Evolutionary conservation across 2,888 invertebrate species (phyloP).

Genomic region (Drosophila flavopinicola): DNA sequence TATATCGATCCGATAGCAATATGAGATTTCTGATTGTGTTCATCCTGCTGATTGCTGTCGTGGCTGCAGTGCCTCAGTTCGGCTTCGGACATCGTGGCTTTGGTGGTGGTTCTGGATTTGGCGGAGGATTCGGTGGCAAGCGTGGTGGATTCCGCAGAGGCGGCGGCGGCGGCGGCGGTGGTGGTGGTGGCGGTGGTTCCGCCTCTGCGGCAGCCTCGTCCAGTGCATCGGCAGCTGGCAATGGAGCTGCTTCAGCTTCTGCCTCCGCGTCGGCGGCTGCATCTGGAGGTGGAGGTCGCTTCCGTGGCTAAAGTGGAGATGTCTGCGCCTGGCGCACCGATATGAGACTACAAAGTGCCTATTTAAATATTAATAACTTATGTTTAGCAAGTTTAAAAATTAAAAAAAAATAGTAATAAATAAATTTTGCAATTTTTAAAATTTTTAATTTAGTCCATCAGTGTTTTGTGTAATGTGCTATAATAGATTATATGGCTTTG

Average conservation of each 20-base stretch:
- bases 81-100: background rate
- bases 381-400: conserved; percentile 11
- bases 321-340: background rate
- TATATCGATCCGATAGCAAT: conserved; percentile 11
- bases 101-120: conserved; percentile 19
- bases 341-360: conserved; percentile 11
- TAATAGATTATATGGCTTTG: too few species aligned
- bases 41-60: conserved; percentile 68
- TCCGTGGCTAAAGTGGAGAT: conserved; percentile 25
- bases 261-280: conserved; percentile 26
- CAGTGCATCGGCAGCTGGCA: conserved; percentile 25
- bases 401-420: background rate
- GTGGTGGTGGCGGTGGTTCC: conserved; percentile 24
- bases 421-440: background rate
- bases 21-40: conserved; percentile 78
- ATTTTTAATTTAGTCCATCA: too few species aligned
- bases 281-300: conserved; percentile 21
- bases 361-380: background rate
- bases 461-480: too few species aligned
- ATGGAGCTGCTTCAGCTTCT: conserved; percentile 27
- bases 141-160: conserved; percentile 8
- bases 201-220: conserved; percentile 36
- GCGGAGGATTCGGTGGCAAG: conserved; percentile 6
- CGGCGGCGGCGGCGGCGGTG: conserved; percentile 5
- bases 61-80: conserved; percentile 52